phyloP scores from a whole-genome alignment of 2,797 vertebrate species.

The Muscicapa striata region DNA sequence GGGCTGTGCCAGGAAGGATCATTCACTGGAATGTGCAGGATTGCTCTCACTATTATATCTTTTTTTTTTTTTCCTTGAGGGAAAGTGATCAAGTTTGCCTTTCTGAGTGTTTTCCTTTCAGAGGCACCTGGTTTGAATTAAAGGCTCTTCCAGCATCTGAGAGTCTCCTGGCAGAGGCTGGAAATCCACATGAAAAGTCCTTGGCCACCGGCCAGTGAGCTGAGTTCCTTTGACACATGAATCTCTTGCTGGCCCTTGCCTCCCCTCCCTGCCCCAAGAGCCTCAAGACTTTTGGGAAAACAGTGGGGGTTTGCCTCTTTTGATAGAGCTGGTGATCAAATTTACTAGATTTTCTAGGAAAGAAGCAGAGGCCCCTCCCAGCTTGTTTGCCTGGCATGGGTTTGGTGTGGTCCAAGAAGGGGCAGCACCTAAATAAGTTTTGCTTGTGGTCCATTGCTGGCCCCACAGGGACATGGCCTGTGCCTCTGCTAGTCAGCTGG shows the following conservation, averaged over 20 bases:
- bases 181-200: slow-evolving; percentile 73
- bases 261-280: slow-evolving; percentile 23
- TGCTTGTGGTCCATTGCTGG: background rate
- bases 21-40: slow-evolving; percentile 12
- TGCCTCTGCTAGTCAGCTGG: background rate
- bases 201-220: slow-evolving; percentile 43
- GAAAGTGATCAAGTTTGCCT: slow-evolving; percentile 28
- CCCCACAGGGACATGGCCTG: background rate
- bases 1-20: background rate
- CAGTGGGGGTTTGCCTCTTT: background rate
- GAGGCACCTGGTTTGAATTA: slow-evolving; percentile 76
- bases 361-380: background rate
- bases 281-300: slow-evolving; percentile 51
- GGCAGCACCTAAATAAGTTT: background rate
- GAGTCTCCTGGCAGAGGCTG: slow-evolving; percentile 68
- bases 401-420: background rate
- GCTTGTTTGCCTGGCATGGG: background rate
- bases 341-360: slow-evolving; percentile 67
- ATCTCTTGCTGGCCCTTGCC: background rate
- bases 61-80: background rate
- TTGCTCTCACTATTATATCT: background rate
- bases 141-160: slow-evolving; percentile 66
- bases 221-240: slow-evolving; percentile 60
- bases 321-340: slow-evolving; percentile 10
- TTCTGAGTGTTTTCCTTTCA: slow-evolving; percentile 63